Evolutionary conservation across 2,888 invertebrate genomes (phyloP).

Genomic region (Polymixis lichenea): DNA sequence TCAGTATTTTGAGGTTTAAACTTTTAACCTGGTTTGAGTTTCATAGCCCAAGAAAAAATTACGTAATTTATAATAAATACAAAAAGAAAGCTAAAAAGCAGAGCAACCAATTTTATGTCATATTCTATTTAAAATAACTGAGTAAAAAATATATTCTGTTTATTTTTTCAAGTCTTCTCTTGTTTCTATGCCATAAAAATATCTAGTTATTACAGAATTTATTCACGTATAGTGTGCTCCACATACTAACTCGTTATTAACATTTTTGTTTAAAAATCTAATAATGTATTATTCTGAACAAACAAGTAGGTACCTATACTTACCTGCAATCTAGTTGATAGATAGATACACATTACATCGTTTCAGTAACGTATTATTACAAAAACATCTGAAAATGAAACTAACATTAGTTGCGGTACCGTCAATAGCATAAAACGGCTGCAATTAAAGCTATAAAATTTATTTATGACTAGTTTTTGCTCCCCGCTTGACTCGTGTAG

Average conservation of each 20-base stretch:
- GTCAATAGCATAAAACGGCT: constrained; percentile 36
- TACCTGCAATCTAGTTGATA: too few relatives aligned
- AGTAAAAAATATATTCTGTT: not conserved
- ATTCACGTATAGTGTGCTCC: too few relatives aligned
- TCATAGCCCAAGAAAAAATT: not conserved
- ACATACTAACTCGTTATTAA: not conserved
- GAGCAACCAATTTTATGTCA: not conserved
- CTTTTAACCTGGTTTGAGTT: not conserved
- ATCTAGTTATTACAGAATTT: not conserved
- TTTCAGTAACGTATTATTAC: not conserved
- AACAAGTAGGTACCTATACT: not conserved
- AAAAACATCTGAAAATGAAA: constrained; percentile 18
- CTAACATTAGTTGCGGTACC: constrained; percentile 9
- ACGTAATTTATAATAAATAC: not conserved
- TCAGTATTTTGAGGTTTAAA: not conserved
- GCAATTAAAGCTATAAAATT: constrained; percentile 60
- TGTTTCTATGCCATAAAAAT: not conserved
- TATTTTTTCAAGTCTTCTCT: not conserved
- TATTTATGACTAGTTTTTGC: constrained; percentile 58
- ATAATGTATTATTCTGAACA: not conserved
- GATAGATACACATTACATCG: not conserved
- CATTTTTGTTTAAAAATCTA: too few relatives aligned
- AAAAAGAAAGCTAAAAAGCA: not conserved
- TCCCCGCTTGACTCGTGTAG: constrained; percentile 30
- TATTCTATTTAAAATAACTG: not conserved